Percentiles rank a stretch among this genome's conserved stretches.
Evolutionary conservation across 2,797 vertebrate genomes (phyloP).

Genomic region (Pangasius mekongensis): DNA sequence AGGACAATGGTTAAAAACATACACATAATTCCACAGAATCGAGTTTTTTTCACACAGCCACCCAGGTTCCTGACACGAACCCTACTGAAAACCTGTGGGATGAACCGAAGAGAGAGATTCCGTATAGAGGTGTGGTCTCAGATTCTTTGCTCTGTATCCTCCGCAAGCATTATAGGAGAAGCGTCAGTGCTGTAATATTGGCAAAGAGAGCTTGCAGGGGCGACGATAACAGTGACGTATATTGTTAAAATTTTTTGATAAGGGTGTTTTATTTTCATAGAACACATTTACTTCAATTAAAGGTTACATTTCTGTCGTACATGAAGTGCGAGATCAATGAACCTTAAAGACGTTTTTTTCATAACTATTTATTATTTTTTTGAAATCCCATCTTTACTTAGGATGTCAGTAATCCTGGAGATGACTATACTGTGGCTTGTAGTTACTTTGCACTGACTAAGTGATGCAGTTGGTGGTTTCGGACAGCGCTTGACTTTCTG

Average conservation of each 20-base stretch:
- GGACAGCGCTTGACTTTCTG: not conserved
- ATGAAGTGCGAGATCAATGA: not conserved
- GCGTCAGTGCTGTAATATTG: not conserved
- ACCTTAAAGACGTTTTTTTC: not conserved
- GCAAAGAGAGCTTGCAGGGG: not conserved
- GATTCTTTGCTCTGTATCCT: not conserved
- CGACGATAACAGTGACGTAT: not conserved
- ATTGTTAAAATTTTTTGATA: not conserved
- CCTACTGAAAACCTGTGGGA: not conserved
- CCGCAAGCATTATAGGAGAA: not conserved
- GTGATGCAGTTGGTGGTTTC: not conserved
- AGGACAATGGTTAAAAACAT: not conserved
- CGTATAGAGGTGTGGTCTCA: not conserved
- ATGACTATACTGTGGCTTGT: not conserved
- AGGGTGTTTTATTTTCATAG: not conserved
- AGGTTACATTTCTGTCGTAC: not conserved
- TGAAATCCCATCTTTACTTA: not conserved
- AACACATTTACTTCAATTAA: not conserved
- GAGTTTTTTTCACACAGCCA: not conserved
- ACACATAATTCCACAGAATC: not conserved
- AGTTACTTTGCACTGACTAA: not conserved
- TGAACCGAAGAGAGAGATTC: not conserved
- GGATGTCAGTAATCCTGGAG: not conserved
- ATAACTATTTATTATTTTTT: not conserved
- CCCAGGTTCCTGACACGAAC: not conserved